Evolutionary conservation across 2,888 invertebrate genomes (phyloP).

Genomic region (Tetramorium bicarinatum): DNA sequence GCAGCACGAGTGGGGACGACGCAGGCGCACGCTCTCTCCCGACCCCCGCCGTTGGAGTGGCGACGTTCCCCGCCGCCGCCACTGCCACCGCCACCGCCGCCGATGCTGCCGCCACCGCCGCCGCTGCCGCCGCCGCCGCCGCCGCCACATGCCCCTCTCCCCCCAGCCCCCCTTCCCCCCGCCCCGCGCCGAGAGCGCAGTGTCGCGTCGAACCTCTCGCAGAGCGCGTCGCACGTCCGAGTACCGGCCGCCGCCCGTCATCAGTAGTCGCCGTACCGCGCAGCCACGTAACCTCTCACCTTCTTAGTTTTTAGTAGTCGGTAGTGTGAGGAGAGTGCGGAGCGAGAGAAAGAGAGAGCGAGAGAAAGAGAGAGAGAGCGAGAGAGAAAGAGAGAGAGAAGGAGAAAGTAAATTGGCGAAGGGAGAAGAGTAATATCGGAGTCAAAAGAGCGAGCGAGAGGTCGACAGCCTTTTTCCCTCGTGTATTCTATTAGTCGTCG

Average conservation of each 20-base stretch:
- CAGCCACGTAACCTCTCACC: slow-evolving; percentile 85
- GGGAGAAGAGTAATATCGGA: slow-evolving; percentile 41
- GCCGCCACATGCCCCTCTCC: slow-evolving; percentile 67
- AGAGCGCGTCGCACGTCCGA: slow-evolving; percentile 86
- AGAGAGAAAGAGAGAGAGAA: slow-evolving; percentile 42
- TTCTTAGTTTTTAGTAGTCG: slow-evolving; percentile 86
- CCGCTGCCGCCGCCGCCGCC: slow-evolving; percentile 65
- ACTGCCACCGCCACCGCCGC: slow-evolving; percentile 79
- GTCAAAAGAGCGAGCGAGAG: slow-evolving; percentile 60
- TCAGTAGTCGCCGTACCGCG: slow-evolving; percentile 86
- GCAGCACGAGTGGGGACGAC: slow-evolving; percentile 62
- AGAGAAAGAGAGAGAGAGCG: slow-evolving; percentile 46
- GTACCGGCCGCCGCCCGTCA: slow-evolving; percentile 86
- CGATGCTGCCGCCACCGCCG: slow-evolving; percentile 69
- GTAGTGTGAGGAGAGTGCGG: slow-evolving; percentile 81
- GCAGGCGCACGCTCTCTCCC: slow-evolving; percentile 70
- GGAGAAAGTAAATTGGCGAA: slow-evolving; percentile 46
- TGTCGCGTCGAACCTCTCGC: slow-evolving; percentile 86
- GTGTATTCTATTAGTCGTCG: slow-evolving; percentile 55
- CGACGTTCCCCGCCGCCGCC: slow-evolving; percentile 76
- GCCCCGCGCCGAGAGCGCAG: slow-evolving; percentile 84
- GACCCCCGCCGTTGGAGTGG: slow-evolving; percentile 81
- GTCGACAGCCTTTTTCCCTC: slow-evolving; percentile 66
- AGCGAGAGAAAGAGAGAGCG: slow-evolving; percentile 61
- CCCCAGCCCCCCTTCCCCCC: slow-evolving; percentile 77